Conservation (phyloP, 2,113 vertebrate genomes). For the Ceuthmochares aereus region DNA sequence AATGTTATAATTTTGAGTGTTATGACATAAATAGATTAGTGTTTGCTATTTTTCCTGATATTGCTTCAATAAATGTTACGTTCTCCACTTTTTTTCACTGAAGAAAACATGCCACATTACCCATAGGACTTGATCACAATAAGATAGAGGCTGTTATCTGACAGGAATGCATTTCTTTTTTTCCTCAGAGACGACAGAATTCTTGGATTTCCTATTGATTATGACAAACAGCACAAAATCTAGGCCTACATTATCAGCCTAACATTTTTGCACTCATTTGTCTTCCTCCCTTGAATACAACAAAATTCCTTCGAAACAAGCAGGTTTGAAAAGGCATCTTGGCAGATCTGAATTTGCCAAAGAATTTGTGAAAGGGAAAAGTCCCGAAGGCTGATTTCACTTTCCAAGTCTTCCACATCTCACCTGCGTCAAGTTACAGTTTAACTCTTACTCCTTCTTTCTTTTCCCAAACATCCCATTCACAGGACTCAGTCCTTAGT, state of each 20-base stretch:
- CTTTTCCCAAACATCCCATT: neutral
- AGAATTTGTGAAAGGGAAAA: neutral
- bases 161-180: neutral
- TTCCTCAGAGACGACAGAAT: neutral
- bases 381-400: neutral
- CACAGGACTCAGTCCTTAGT: neutral
- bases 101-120: neutral
- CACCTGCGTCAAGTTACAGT: neutral
- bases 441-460: neutral
- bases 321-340: neutral
- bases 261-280: constrained; percentile 29
- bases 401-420: neutral
- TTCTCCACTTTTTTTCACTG: no score
- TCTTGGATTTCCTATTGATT: constrained; percentile 13
- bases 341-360: constrained; percentile 1
- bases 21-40: neutral
- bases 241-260: constrained; percentile 4
- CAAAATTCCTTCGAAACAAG: neutral
- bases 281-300: neutral
- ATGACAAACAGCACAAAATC: neutral
- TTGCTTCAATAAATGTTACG: neutral
- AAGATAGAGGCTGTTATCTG: neutral
- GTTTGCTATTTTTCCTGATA: neutral
- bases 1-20: neutral
- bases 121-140: neutral